Evolutionary conservation across 2,888 invertebrate genomes (phyloP), one percentile per base, ranked within the genome.

Genomic region (Ectemnius continuus): DNA sequence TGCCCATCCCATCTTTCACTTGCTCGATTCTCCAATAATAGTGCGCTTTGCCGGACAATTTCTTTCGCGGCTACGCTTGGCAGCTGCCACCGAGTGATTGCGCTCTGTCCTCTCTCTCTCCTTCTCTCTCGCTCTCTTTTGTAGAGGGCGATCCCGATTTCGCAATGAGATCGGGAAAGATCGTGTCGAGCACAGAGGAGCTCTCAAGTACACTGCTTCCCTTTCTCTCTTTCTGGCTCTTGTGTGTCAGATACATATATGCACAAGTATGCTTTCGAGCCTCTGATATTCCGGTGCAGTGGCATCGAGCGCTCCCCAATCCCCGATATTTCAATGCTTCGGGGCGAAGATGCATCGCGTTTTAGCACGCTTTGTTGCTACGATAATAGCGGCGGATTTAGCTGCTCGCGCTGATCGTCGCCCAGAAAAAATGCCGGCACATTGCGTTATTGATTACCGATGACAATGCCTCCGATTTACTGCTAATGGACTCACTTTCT

Each of bases 401-500:
- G 36, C 36, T 36, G 36, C 5, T 36, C 36, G 52, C 36, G 8
- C 36, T 36, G 36, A 36, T 36, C 36, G 52, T 57, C 57, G 63
- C 67, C 66, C 46, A 46, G 57, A 65, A 81, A 79, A 48, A 52
- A 61, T 61, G 52, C 52, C 70, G 6, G 18, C 61, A 16, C 61
- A 58, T 59, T 63, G 36, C 57, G 60, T 61, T 57, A 60, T 36
- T 23, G 79, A 76, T 78, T 64, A 76, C 73, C 66, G 36, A 73
- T 70, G 64, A 16, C 45, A 47, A 69, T 46, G 47, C 23, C 45
- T 26, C 61, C 68, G 77, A 80, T 80, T 77, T 69, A 75, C 68
- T 67, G 73, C 47, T 75, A 79, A 79, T 75, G 77, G 66, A 77
- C 82, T 82, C 70, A 65, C 70, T 69, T 75, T 78, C 73, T 52